These are phyloP conservation scores for Mormyrops boulengeri DNA, from an alignment of 2,797 vertebrate species.

Conservation along the genomic window DNA sequence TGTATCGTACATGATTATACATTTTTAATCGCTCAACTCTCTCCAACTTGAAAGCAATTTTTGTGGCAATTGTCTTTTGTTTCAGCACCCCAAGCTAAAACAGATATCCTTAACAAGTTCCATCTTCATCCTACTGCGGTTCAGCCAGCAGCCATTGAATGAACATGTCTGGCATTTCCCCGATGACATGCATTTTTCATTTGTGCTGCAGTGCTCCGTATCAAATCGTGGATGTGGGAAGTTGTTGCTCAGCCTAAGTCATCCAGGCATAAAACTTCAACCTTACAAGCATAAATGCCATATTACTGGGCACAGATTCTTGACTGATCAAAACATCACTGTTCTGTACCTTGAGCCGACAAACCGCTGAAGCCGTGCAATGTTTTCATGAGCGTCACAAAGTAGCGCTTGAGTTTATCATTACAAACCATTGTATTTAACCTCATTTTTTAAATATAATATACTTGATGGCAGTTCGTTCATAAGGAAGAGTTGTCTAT, in stretches of 20 bases:
- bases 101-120: not conserved
- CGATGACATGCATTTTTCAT: not conserved
- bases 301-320: not conserved
- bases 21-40: not conserved
- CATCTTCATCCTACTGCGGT: not conserved
- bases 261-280: not conserved
- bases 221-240: not conserved
- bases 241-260: not conserved
- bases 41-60: not conserved
- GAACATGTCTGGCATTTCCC: not conserved
- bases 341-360: too few relatives aligned
- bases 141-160: not conserved
- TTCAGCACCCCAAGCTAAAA: not conserved
- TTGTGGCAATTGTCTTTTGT: not conserved
- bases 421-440: too few relatives aligned
- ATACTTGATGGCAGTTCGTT: too few relatives aligned
- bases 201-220: not conserved
- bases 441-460: too few relatives aligned
- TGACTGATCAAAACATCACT: not conserved
- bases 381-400: too few relatives aligned
- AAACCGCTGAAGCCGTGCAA: too few relatives aligned
- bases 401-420: too few relatives aligned
- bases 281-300: not conserved
- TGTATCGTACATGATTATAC: not conserved
- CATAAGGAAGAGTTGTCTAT: too few relatives aligned